Evolutionary conservation across 2,888 invertebrate genomes (phyloP).

Genomic region (Callimorpha dominula): DNA sequence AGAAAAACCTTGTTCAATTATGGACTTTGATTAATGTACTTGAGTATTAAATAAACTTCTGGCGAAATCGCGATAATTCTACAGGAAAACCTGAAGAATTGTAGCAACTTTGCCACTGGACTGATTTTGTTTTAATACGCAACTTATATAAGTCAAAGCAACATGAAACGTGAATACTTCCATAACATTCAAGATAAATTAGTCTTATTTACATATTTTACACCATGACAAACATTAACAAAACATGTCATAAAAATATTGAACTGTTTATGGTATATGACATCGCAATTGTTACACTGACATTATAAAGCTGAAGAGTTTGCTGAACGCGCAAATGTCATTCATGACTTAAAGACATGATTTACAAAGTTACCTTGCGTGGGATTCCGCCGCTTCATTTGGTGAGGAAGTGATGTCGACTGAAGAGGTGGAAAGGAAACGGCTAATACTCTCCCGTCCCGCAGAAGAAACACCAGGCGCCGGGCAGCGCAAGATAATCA

Average conservation of each 20-base stretch:
- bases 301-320: too few relatives aligned
- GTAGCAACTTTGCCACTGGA: background rate
- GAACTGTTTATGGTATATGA: background rate
- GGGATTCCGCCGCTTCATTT: too few relatives aligned
- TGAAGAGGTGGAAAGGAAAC: too few relatives aligned
- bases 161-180: background rate
- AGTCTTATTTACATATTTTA: background rate
- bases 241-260: background rate
- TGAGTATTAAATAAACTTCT: background rate
- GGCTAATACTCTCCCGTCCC: too few relatives aligned
- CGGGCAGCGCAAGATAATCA: too few relatives aligned
- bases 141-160: too few relatives aligned
- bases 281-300: background rate
- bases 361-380: too few relatives aligned
- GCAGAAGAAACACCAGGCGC: too few relatives aligned
- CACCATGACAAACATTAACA: background rate
- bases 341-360: too few relatives aligned
- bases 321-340: too few relatives aligned
- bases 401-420: too few relatives aligned
- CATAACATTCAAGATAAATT: background rate
- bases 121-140: background rate
- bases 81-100: background rate
- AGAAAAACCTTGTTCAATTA: slow-evolving; percentile 6
- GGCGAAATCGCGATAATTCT: background rate
- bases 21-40: slow-evolving; percentile 7